phyloP scores from a whole-genome alignment of 2,113 vertebrate genomes.

The Anthoscopus minutus region DNA sequence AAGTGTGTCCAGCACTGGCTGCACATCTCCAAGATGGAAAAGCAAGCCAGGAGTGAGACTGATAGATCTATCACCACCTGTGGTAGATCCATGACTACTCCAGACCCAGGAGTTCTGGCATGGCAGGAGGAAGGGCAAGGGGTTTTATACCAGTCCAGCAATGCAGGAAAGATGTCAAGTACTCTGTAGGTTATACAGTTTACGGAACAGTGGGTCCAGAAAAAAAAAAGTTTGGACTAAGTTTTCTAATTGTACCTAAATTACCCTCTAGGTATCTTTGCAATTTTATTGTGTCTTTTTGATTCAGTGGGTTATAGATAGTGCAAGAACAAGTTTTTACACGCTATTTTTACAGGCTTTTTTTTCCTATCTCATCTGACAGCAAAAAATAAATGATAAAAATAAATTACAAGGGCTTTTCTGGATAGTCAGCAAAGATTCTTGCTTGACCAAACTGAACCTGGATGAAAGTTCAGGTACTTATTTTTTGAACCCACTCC shows the following conservation, averaged over 20 bases:
- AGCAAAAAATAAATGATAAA: background rate
- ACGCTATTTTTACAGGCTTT: background rate
- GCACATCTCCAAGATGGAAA: background rate
- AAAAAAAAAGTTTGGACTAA: background rate
- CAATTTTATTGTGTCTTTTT: background rate
- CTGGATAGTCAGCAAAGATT: background rate
- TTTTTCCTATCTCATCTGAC: background rate
- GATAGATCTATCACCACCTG: background rate
- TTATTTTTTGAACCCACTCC: background rate
- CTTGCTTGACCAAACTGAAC: background rate
- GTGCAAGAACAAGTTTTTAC: background rate
- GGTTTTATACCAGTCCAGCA: background rate
- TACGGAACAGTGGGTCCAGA: background rate
- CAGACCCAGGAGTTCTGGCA: background rate
- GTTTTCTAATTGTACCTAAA: background rate
- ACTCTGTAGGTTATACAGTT: background rate
- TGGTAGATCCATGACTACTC: background rate
- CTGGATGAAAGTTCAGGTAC: background rate
- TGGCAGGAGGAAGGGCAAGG: background rate
- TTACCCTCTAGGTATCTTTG: background rate
- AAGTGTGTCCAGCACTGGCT: background rate
- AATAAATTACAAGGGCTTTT: background rate
- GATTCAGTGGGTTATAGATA: background rate
- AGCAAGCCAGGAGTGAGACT: background rate
- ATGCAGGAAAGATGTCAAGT: background rate